These are phyloP conservation scores for Rhaphigaster nebulosa DNA, from an alignment of 2,888 invertebrate genomes.

Conservation along the genomic window DNA sequence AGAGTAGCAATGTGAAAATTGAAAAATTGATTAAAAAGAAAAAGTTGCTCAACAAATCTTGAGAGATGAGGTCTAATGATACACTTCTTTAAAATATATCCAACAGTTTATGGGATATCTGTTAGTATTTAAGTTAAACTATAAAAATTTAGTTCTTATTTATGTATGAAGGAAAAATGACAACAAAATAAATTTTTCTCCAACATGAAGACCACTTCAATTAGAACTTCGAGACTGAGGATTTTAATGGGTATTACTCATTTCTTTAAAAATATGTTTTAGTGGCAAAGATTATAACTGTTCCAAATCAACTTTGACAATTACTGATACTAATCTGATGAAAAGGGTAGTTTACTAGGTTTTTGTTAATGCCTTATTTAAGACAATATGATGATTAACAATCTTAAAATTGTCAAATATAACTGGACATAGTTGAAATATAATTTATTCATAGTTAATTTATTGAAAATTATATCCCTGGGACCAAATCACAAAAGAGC, in stretches of 20 bases:
- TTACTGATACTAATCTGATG: not conserved
- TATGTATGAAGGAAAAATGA: too few relatives aligned
- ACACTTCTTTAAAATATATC: too few relatives aligned
- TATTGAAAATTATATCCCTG: not conserved
- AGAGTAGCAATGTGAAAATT: not conserved
- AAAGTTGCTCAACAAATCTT: not conserved
- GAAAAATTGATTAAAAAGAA: not conserved
- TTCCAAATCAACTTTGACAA: not conserved
- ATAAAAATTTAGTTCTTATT: too few relatives aligned
- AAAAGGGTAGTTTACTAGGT: not conserved
- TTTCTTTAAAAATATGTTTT: not conserved
- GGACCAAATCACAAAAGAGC: slow-evolving; percentile 39
- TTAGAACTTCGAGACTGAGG: not conserved
- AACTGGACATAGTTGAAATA: slow-evolving; percentile 43
- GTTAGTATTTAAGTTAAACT: not conserved
- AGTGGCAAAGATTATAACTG: not conserved
- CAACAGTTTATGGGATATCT: not conserved
- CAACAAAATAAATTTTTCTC: not conserved
- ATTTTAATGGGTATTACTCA: not conserved
- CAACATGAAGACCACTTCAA: not conserved
- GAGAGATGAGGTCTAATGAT: not conserved
- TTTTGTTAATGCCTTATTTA: not conserved
- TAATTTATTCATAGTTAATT: not conserved
- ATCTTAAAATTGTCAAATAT: not conserved
- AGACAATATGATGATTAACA: not conserved